phyloP scores from a whole-genome alignment of 92 coral and sea anemone genomes.

The Meandrina meandrites region DNA sequence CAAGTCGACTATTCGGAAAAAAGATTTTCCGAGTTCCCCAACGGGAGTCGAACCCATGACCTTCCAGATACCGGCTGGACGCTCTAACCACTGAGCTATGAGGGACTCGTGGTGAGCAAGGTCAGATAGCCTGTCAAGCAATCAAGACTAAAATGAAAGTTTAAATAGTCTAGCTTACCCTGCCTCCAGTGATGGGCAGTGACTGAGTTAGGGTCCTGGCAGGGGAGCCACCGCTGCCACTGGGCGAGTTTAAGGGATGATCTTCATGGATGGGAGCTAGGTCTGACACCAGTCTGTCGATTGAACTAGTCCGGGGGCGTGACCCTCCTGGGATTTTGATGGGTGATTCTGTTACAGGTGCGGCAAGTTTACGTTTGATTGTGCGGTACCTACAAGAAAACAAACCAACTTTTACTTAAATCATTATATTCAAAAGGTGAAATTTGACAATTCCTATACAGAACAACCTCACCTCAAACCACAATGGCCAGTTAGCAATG shows the following conservation, averaged over 20 bases:
- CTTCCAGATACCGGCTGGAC: too few species aligned
- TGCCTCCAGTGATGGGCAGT: slow-evolving; percentile 35
- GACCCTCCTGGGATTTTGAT: slow-evolving; percentile 16
- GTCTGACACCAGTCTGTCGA: slow-evolving; percentile 39
- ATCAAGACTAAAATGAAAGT: neutral
- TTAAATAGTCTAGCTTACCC: neutral
- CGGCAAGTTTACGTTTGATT: slow-evolving; percentile 76
- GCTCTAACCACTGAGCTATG: too few species aligned
- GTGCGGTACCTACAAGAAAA: slow-evolving; percentile 69
- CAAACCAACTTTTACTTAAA: neutral
- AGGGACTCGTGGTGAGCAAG: too few species aligned
- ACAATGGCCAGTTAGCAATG: too few species aligned
- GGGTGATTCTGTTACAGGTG: slow-evolving; percentile 36
- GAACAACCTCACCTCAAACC: too few species aligned
- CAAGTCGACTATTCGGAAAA: too few species aligned
- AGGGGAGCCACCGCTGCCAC: slow-evolving; percentile 32
- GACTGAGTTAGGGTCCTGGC: slow-evolving; percentile 36
- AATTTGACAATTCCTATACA: too few species aligned
- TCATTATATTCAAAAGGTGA: neutral
- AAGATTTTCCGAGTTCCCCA: too few species aligned
- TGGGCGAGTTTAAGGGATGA: slow-evolving; percentile 37
- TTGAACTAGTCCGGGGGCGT: slow-evolving; percentile 42
- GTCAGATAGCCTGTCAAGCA: too few species aligned
- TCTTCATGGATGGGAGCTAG: slow-evolving; percentile 54
- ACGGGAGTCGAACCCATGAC: too few species aligned